phyloP scores from a whole-genome alignment of 2,888 invertebrate species.

The Asteroscopus sphinx region DNA sequence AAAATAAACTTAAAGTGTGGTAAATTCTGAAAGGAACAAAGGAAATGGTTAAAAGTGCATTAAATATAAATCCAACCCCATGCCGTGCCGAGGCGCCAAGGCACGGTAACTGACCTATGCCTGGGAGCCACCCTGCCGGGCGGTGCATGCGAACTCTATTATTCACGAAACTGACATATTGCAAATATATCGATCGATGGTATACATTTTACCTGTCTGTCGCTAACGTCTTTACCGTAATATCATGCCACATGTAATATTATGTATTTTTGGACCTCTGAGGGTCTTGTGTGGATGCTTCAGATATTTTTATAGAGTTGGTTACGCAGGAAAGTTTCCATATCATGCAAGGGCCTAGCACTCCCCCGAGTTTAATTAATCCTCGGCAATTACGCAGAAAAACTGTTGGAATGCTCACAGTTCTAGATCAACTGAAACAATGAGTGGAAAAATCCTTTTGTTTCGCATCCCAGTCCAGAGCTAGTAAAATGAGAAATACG shows the following conservation, averaged over 20 bases:
- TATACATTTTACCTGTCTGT: constrained; percentile 35
- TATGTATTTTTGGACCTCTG: background rate
- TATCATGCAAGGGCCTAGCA: constrained; percentile 27
- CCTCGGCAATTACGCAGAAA: constrained; percentile 50
- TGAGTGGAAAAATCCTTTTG: constrained; percentile 81
- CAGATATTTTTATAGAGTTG: constrained; percentile 5
- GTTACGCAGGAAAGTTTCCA: constrained; percentile 24
- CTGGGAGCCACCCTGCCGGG: constrained; percentile 65
- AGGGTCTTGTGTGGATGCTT: constrained; percentile 1
- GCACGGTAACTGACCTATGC: constrained; percentile 81
- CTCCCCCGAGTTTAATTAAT: constrained; percentile 42
- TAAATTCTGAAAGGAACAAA: constrained; percentile 26
- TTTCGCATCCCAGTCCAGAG: constrained; percentile 72
- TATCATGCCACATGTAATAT: background rate
- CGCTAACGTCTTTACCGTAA: constrained; percentile 5
- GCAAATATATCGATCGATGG: constrained; percentile 74
- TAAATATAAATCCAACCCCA: constrained; percentile 43
- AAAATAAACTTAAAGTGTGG: constrained; percentile 11
- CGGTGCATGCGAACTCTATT: constrained; percentile 79
- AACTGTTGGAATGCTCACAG: constrained; percentile 46
- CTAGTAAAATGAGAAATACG: constrained; percentile 82
- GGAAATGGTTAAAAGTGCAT: constrained; percentile 31
- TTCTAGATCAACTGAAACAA: constrained; percentile 69
- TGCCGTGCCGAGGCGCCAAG: constrained; percentile 45
- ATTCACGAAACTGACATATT: constrained; percentile 68